phyloP scores from a whole-genome alignment of 2,113 vertebrate species.

The Ceyx cyanopectus region DNA sequence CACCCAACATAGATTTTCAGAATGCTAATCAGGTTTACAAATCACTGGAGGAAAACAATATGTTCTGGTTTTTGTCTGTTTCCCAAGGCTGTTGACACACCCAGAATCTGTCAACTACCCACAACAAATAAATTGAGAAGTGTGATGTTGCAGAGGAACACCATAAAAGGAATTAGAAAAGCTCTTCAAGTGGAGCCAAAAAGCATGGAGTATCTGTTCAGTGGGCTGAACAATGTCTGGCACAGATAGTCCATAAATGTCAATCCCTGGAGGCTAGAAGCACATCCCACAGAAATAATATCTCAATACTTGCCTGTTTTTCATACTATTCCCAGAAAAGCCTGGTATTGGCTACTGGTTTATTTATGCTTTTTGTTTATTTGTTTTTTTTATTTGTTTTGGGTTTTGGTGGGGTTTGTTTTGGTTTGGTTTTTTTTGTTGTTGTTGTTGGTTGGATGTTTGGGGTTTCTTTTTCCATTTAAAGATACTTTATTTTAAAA shows the following conservation, averaged over 20 bases:
- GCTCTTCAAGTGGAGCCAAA: background rate
- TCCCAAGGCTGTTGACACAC: background rate
- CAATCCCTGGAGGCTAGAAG: background rate
- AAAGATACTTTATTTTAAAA: slow-evolving; percentile 13
- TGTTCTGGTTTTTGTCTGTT: background rate
- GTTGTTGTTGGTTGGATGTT: no score
- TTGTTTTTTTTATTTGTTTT: no score
- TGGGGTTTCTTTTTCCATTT: background rate
- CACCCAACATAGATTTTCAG: background rate
- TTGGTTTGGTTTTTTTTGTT: background rate
- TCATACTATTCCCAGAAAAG: background rate
- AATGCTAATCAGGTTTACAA: slow-evolving; percentile 35
- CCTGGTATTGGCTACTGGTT: background rate
- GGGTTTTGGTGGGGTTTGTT: no score
- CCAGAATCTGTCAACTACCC: background rate
- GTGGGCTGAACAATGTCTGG: background rate
- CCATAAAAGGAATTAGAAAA: background rate
- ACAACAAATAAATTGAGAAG: background rate
- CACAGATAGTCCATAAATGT: background rate
- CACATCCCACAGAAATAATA: background rate
- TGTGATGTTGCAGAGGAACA: background rate
- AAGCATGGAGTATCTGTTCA: background rate
- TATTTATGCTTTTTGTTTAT: background rate
- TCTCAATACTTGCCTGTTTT: background rate
- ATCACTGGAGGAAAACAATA: slow-evolving; percentile 13